Evolutionary conservation across 2,113 vertebrate genomes (phyloP), one percentile per base, ranked within the genome.

Genomic region (Aegotheles bennettii): DNA sequence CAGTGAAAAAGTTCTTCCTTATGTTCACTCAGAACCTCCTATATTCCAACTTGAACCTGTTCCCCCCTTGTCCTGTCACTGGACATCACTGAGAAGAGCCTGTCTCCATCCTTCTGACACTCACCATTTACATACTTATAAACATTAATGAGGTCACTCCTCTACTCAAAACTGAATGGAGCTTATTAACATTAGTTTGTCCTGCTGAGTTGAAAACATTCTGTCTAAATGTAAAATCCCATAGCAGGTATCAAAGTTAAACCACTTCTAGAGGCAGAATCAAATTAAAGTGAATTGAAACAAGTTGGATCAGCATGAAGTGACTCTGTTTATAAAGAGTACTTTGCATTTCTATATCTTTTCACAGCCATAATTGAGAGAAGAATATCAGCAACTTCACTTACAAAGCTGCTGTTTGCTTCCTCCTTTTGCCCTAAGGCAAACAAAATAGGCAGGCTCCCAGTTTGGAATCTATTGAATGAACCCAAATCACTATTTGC

Each of bases 381-480:
- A 92, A 94, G 90, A 97, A 35, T 94, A 83, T 93, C 3, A 4
- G 71, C 64, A 77, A 31, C 86, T 94, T 93, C 92, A 80, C 90
- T 92, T 75, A 76, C 38, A 97, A 95, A 96, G 89, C 94, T 94
- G 42, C 79, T 93, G 31, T 93, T 95, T 86, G 77, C 94, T 89
- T 92, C 86, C 59, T 95, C 36, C 60, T 68, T 68, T 87, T 96
- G 82, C 92, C 95, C 93, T 89, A 93, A 92, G 97, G 94, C 95
- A 97, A 97, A 97, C 75, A 89, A 94, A 95, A 91, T 40, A 95
- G 95, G 74, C 96, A 80, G 86, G 79, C 94, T 98, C 79, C 92
- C 94, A 96, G 43, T 96, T 95, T 93, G 95, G 94, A 97, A 76
- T 88, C 54, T 15, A 43, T 68, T 89, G 95, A 94, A 56, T 71